Evolutionary conservation across 2,113 vertebrate genomes (phyloP).

Genomic region (Notiomystis cincta): DNA sequence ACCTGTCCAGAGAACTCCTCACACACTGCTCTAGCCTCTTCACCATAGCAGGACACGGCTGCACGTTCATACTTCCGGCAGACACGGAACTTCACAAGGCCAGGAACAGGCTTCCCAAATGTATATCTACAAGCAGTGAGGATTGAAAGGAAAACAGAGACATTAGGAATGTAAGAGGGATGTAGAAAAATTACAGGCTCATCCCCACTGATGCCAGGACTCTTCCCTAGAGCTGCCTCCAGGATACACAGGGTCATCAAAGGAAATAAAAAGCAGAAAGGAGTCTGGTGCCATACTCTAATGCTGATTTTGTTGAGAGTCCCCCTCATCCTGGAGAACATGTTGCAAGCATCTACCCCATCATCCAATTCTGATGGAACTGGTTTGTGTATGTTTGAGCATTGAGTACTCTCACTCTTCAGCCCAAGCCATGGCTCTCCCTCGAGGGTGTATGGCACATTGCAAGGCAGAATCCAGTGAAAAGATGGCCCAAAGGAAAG

Average conservation of each 20-base stretch:
- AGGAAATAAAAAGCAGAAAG: not conserved
- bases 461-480: fast-evolving
- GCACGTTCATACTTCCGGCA: conserved; percentile 36
- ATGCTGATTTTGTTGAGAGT: not conserved
- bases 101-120: conserved; percentile 73
- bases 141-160: not conserved
- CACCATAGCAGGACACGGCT: conserved; percentile 6
- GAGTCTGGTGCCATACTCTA: not conserved
- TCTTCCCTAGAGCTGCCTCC: not conserved
- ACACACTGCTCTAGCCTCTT: conserved; percentile 56
- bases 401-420: not conserved
- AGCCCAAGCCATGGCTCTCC: not conserved
- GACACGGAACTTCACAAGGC: conserved; percentile 30
- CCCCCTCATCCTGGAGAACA: not conserved
- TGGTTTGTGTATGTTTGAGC: not conserved
- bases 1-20: conserved; percentile 64
- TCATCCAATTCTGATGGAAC: not conserved
- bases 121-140: conserved; percentile 64
- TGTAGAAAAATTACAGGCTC: not conserved
- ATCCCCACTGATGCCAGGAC: not conserved
- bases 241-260: not conserved
- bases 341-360: not conserved
- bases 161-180: not conserved
- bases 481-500: not conserved
- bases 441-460: not conserved